Evolutionary conservation across 2,888 invertebrate species (phyloP).

Genomic region (Seira ritae): DNA sequence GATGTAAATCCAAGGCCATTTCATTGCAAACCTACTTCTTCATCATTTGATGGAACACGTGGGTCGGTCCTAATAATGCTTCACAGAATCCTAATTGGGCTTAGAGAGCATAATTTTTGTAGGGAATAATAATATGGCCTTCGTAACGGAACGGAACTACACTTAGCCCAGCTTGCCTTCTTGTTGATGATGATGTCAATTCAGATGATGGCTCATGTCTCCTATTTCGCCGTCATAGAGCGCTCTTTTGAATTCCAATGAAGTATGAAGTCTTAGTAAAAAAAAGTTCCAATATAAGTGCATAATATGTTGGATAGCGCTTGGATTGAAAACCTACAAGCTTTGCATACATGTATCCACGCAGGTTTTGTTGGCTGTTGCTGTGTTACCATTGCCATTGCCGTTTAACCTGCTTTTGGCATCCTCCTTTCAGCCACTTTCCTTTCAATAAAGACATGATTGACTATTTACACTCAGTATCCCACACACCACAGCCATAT

Average conservation of each 20-base stretch:
- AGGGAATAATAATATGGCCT: too few species aligned
- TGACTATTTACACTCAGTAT: not conserved
- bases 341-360: slow-evolving; percentile 4
- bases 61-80: not conserved
- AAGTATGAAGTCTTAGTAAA: slow-evolving; percentile 34
- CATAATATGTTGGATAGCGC: not conserved
- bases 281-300: not conserved
- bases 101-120: not conserved
- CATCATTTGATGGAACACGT: not conserved
- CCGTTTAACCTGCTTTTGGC: slow-evolving; percentile 4
- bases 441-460: not conserved
- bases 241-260: slow-evolving; percentile 32
- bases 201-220: not conserved
- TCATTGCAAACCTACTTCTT: not conserved
- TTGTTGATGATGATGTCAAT: not conserved
- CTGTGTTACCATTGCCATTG: not conserved
- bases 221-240: not conserved
- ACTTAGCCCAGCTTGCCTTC: not conserved
- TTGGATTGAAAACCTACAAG: not conserved
- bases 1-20: not conserved
- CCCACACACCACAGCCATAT: too few species aligned
- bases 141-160: too few species aligned
- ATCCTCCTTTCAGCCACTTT: slow-evolving; percentile 1
- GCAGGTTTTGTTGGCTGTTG: not conserved
- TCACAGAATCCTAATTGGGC: not conserved